phyloP scores from a whole-genome alignment of 2,888 invertebrate species.

The Sturmia bella region DNA sequence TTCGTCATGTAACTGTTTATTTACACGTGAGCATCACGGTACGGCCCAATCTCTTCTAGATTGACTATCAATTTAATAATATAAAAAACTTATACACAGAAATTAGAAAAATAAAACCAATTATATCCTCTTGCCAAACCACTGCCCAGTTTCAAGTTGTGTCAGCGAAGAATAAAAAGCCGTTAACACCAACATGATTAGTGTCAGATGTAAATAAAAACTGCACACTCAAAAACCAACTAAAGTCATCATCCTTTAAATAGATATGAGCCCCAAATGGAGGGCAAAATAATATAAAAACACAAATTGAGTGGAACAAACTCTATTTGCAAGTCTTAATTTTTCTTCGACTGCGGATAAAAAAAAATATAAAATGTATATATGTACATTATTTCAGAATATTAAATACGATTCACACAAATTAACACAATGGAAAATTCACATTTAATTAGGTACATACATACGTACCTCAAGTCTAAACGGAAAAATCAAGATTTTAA shows the following conservation, averaged over 20 bases:
- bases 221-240: slow-evolving; percentile 27
- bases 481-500: slow-evolving; percentile 4
- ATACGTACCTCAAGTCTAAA: background rate
- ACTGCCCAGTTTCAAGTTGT: too few relatives aligned
- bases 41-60: background rate
- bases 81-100: too few relatives aligned
- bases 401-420: too few relatives aligned
- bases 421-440: too few relatives aligned
- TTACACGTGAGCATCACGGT: background rate
- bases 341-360: slow-evolving; percentile 13
- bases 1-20: slow-evolving; percentile 18
- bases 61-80: too few relatives aligned
- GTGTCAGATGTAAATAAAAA: slow-evolving; percentile 38
- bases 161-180: background rate
- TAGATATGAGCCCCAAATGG: slow-evolving; percentile 37
- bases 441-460: too few relatives aligned
- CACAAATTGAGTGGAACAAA: slow-evolving; percentile 34
- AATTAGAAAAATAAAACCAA: too few relatives aligned
- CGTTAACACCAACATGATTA: background rate
- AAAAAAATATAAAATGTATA: background rate
- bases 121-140: too few relatives aligned
- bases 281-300: slow-evolving; percentile 26
- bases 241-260: slow-evolving; percentile 40
- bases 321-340: slow-evolving; percentile 32
- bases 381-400: too few relatives aligned